Conservation (phyloP, 2,797 vertebrate genomes). For the Cuculus canorus region DNA sequence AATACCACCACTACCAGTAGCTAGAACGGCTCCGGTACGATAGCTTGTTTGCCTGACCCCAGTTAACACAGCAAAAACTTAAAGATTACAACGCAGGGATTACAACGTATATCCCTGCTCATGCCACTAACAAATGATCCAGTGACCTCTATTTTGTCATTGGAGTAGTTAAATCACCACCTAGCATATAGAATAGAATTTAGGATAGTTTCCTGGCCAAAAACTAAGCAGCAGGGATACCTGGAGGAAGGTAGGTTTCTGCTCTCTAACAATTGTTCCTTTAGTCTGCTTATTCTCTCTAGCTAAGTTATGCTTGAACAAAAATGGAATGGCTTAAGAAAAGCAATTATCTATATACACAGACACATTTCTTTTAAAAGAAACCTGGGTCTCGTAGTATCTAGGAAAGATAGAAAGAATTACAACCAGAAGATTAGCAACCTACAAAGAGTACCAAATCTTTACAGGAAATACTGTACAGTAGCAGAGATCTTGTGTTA, state of each 20-base stretch:
- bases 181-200: neutral
- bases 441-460: neutral
- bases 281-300: neutral
- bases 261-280: neutral
- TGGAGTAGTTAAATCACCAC: neutral
- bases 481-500: neutral
- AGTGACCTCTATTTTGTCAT: neutral
- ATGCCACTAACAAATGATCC: neutral
- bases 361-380: neutral
- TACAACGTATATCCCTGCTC: neutral
- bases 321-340: neutral
- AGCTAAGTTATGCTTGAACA: neutral
- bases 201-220: neutral
- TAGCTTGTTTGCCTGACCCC: neutral
- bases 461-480: neutral
- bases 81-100: neutral
- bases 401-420: neutral
- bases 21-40: fast-evolving
- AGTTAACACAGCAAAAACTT: neutral
- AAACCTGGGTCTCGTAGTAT: fast-evolving
- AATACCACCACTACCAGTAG: fast-evolving
- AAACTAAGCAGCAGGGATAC: neutral
- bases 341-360: neutral
- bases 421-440: neutral
- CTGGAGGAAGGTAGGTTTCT: neutral